Percentiles rank a stretch among this genome's conserved stretches.
Conservation (phyloP, 2,888 invertebrate genomes). For the Leucozona laternaria region DNA sequence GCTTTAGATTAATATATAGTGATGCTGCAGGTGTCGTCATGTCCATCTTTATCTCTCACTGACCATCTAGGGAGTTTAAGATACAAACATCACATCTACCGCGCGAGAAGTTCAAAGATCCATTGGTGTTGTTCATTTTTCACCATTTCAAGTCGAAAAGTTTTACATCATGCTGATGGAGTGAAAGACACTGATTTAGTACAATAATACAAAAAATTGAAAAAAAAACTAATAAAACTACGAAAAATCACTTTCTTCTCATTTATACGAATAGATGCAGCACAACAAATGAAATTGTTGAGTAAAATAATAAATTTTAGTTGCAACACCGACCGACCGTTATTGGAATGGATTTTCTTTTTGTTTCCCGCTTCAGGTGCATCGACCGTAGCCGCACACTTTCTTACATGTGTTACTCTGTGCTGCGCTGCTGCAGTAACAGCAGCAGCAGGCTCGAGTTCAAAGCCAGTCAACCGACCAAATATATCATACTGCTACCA, state of each 20-base stretch:
- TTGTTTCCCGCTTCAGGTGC: slow-evolving; percentile 63
- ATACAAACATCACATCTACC: slow-evolving; percentile 13
- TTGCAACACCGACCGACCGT: not conserved
- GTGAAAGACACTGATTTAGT: slow-evolving; percentile 67
- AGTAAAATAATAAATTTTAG: slow-evolving; percentile 42
- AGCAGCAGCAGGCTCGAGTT: slow-evolving; percentile 2
- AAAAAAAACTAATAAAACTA: not conserved
- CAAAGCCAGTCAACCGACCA: slow-evolving; percentile 48
- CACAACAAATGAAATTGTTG: slow-evolving; percentile 50
- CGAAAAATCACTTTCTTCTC: slow-evolving; percentile 47
- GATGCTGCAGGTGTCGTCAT: slow-evolving; percentile 57
- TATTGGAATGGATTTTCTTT: slow-evolving; percentile 52
- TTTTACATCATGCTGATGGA: slow-evolving; percentile 39
- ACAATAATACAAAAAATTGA: not conserved
- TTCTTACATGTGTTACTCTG: slow-evolving; percentile 68
- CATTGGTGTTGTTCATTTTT: slow-evolving; percentile 47
- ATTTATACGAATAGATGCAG: not conserved
- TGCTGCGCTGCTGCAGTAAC: slow-evolving; percentile 2
- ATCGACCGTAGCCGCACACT: slow-evolving; percentile 67
- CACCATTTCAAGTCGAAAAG: slow-evolving; percentile 41
- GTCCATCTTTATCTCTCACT: slow-evolving; percentile 62
- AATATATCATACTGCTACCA: slow-evolving; percentile 38
- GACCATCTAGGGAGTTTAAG: slow-evolving; percentile 60
- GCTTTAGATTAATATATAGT: slow-evolving; percentile 29
- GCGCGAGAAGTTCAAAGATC: slow-evolving; percentile 5